A percentile compares a stretch with the other conserved stretches of the same genome.
Evolutionary conservation across 2,888 invertebrate genomes (phyloP).

Genomic region (Limenitis camilla): DNA sequence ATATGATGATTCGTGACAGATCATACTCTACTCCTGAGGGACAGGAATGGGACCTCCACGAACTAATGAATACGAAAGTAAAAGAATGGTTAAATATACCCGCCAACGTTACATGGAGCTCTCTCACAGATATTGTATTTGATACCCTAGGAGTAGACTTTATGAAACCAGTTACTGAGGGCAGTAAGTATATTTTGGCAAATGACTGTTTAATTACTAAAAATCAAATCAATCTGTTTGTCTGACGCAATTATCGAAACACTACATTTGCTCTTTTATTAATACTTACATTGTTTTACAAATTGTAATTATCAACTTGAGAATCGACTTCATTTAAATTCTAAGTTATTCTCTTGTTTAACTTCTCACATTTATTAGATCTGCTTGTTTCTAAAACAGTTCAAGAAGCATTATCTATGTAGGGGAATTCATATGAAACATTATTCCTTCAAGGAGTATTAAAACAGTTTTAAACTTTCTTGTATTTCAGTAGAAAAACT

Average conservation of each 20-base stretch:
- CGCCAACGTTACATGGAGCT: constrained; percentile 78
- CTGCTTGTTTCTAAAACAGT: too few species aligned
- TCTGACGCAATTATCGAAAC: too few species aligned
- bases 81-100: constrained; percentile 79
- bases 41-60: constrained; percentile 43
- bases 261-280: too few species aligned
- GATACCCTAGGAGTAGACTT: constrained; percentile 77
- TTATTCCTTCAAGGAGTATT: not conserved
- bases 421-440: not conserved
- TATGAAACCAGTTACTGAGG: constrained; percentile 84
- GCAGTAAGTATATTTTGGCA: constrained; percentile 40
- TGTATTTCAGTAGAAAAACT: constrained; percentile 77
- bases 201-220: not conserved
- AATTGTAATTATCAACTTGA: too few species aligned
- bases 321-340: too few species aligned
- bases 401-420: not conserved
- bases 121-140: constrained; percentile 77
- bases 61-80: constrained; percentile 83
- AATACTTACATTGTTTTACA: too few species aligned
- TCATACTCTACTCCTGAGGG: constrained; percentile 31
- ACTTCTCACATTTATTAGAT: too few species aligned
- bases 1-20: constrained; percentile 48
- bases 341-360: too few species aligned
- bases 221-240: too few species aligned
- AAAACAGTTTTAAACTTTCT: not conserved